Evolutionary conservation across 2,797 vertebrate species (phyloP).

Genomic region (Taeniopygia guttata): DNA sequence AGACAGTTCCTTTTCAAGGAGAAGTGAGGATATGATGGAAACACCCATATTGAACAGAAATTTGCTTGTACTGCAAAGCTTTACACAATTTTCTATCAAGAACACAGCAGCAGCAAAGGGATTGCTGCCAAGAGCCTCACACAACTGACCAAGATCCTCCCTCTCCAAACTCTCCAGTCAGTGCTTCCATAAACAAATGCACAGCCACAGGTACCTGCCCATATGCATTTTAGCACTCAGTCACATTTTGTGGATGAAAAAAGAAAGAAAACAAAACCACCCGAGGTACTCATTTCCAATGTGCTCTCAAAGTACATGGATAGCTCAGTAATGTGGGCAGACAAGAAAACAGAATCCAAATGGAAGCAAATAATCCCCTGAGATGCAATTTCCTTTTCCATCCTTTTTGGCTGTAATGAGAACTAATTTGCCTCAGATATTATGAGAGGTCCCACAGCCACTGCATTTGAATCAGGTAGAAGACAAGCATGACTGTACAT

Average conservation of each 20-base stretch:
- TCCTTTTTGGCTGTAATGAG: not conserved
- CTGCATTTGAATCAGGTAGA: not conserved
- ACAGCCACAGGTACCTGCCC: not conserved
- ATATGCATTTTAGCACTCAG: rapidly evolving
- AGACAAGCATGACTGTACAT: constrained; percentile 17
- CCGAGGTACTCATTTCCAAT: not conserved
- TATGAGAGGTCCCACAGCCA: not conserved
- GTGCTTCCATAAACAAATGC: not conserved
- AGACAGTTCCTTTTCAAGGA: not conserved
- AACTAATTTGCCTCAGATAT: constrained; percentile 22
- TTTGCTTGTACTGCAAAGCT: not conserved
- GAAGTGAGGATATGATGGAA: not conserved
- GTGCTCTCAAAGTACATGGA: not conserved
- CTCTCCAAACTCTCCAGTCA: not conserved
- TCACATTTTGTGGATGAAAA: not conserved
- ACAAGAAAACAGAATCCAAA: not conserved
- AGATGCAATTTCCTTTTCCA: not conserved
- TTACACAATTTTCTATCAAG: not conserved
- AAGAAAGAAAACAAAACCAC: not conserved
- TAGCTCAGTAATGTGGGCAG: not conserved
- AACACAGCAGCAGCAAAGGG: not conserved
- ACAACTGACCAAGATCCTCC: not conserved
- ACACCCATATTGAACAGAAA: not conserved
- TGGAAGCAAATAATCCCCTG: not conserved
- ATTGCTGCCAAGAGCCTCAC: not conserved